A percentile compares a stretch with the other conserved stretches of the same genome.
phyloP scores from a whole-genome alignment of 1,140 invertebrate genomes.

The Drosophila prosaltans region DNA sequence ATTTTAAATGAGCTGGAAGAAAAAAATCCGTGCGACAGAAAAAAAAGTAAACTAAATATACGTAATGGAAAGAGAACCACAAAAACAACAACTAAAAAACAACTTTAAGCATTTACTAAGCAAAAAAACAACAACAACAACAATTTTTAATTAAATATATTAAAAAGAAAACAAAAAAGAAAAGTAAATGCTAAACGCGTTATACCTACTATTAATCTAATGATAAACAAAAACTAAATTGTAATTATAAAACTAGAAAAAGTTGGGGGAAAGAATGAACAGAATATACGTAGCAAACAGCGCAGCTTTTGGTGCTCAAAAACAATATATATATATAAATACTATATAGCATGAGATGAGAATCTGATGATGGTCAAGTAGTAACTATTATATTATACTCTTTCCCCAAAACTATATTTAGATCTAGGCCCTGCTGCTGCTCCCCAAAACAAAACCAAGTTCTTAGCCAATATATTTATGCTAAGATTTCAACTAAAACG shows the following conservation, averaged over 20 bases:
- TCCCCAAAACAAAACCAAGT: not conserved
- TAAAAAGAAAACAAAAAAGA: slow-evolving; percentile 39
- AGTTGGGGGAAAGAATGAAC: slow-evolving; percentile 26
- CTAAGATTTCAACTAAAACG: not conserved
- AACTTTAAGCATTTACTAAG: slow-evolving; percentile 79
- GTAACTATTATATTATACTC: slow-evolving; percentile 10
- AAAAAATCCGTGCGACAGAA: slow-evolving; percentile 33
- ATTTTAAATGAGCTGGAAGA: slow-evolving; percentile 74
- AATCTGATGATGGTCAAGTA: not conserved
- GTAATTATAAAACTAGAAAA: slow-evolving; percentile 45
- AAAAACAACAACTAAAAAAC: slow-evolving; percentile 45
- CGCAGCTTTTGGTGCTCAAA: slow-evolving; percentile 64
- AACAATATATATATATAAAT: slow-evolving; percentile 12
- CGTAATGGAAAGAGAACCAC: slow-evolving; percentile 57
- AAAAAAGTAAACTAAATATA: slow-evolving; percentile 57
- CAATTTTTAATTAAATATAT: slow-evolving; percentile 70
- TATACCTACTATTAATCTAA: slow-evolving; percentile 52
- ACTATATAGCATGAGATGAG: slow-evolving; percentile 11
- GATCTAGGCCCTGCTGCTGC: not conserved
- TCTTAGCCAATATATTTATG: slow-evolving; percentile 1
- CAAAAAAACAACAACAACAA: slow-evolving; percentile 34
- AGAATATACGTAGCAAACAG: slow-evolving; percentile 40
- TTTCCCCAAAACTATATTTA: slow-evolving; percentile 1
- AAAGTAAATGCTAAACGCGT: slow-evolving; percentile 63
- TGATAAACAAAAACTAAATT: slow-evolving; percentile 36